Evolutionary conservation across 2,113 vertebrate genomes (phyloP).

Genomic region (Eidolon helvum): DNA sequence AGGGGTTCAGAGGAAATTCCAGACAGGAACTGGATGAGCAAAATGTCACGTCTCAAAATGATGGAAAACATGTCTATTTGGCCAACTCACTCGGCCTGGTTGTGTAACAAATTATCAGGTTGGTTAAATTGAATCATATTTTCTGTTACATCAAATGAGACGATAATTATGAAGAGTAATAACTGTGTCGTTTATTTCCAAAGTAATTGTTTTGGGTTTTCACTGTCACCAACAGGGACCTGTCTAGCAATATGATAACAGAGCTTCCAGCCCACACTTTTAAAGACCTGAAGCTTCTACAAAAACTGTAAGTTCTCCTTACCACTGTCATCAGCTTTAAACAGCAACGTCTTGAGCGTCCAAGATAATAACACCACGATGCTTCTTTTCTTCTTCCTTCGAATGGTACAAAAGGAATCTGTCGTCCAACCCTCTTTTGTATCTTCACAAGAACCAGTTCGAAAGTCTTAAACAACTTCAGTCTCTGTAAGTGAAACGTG

Average conservation of each 20-base stretch:
- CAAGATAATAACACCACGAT: conserved; percentile 39
- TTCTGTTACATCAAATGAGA: conserved; percentile 28
- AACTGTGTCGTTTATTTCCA: neutral
- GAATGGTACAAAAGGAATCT: conserved; percentile 83
- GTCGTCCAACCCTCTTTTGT: conserved; percentile 85
- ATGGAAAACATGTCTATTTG: neutral
- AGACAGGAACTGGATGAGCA: conserved; percentile 19
- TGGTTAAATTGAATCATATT: neutral
- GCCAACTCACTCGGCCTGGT: neutral
- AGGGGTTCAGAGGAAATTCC: conserved; percentile 53
- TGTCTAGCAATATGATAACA: conserved; percentile 84
- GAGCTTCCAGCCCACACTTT: conserved; percentile 83
- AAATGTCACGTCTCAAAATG: neutral
- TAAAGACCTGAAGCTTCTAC: conserved; percentile 83
- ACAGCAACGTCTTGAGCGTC: conserved; percentile 5
- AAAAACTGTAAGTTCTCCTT: conserved; percentile 85
- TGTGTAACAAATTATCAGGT: neutral
- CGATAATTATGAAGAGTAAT: neutral
- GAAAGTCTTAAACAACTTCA: conserved; percentile 85
- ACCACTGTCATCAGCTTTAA: conserved; percentile 22
- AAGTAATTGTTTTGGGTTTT: conserved; percentile 41
- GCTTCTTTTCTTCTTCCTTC: conserved; percentile 40
- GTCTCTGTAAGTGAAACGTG: conserved; percentile 85
- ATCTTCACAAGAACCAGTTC: conserved; percentile 82
- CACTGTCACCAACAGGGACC: conserved; percentile 77